Base-by-base conservation (phyloP, 2,797 vertebrate species). In the Enteromius afrohamiltoni region DNA sequence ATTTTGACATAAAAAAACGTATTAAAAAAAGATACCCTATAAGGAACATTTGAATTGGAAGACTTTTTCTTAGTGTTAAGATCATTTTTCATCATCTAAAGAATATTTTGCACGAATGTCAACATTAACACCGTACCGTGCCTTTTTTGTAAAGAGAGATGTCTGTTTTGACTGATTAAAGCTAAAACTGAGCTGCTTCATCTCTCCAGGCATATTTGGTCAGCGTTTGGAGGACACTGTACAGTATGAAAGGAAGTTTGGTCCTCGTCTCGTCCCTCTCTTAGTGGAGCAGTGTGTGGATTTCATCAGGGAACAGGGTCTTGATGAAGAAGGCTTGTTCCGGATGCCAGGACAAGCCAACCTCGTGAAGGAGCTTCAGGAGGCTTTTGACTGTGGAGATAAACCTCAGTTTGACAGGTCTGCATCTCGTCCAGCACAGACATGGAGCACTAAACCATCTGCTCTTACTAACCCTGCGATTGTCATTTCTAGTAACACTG, bases 211-310 rank as follows among this genome's bases (percentile, higher is more conserved):
- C 71, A 96, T 98, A 90, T 99, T 99, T 81, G 97, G 97, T 9
- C 97, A 98, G 91, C 94, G 94, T 26, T 83, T 99, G 80, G 97
- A 98, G 90, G 97, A 99, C 91, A 98, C 97, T 0, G 96, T 98
- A 2, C 95, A 95, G 89, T 95, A 95, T 0, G 97, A 98, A 90
- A 93, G 90, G 85, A 97, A 96, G 92, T 96, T 96, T 31, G 97
- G 97, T 10, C 93, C 93, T 62, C 95, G 95, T 26, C 89, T 96
- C 88, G 96, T 96, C 0, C 98, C 97, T 0, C 92, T 98, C 73
- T 91, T 99, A 91, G 97, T 99, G 89, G 97, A 98, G 85, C 97
- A 98, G 92, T 99, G 98, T 40, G 98, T 97, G 94, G 97, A 98
- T 90, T 99, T 99, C 92, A 97, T 99, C 90, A 94, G 96, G 64